Base-by-base conservation (phyloP, 1,140 invertebrate genomes). In the Sweltsa coloradensis region DNA sequence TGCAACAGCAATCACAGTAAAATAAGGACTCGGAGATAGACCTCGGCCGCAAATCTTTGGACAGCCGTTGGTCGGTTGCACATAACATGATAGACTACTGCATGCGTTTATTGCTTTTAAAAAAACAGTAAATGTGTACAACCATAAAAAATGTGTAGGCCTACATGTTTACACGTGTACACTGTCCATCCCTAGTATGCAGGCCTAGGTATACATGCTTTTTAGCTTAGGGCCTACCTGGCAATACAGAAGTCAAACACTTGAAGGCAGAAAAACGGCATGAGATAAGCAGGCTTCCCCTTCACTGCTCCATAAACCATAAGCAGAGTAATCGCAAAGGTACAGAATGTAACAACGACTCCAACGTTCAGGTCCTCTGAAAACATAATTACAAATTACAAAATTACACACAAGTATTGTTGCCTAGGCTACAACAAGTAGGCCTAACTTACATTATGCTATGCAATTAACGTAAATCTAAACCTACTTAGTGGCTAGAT, bases 211-310 rank as follows among this genome's bases (percentile, higher is more conserved):
- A 34, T 5, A 18, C 4, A 34, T 16, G 23, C n/a, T 16, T 21
- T 42, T 25, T 73, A 57, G 45, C 62, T 64, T 48, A n/a, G 46
- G 43, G 70, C 73, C 76, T 67, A 85, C 83, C 81, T 79, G 42
- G 82, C 83, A 48, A 90, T 81, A 52, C 83, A 86, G 67, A 90
- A 90, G 66, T 90, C 85, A 63, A 90, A 89, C 29, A 90, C 75
- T 69, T 89, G 85, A 2, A 90, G 70, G 55, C 85, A 88, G 69
- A 91, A 90, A 68, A 89, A 90, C 3, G 88, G 87, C 66, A 91
- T 72, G 39, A 92, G 63, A 61, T 88, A 85, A 0, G 78, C 79
- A 0, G 86, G 83, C 58, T 84, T 84, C 31, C 80, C 83, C 61
- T 85, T 76, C 14, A 84, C 71, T 5, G 84, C 80, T 48, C 86